Percentiles rank a stretch among this genome's conserved stretches.
These are phyloP conservation scores for Nansenia antarctica DNA, from an alignment of 2,113 vertebrate species.

Conservation along the genomic window DNA sequence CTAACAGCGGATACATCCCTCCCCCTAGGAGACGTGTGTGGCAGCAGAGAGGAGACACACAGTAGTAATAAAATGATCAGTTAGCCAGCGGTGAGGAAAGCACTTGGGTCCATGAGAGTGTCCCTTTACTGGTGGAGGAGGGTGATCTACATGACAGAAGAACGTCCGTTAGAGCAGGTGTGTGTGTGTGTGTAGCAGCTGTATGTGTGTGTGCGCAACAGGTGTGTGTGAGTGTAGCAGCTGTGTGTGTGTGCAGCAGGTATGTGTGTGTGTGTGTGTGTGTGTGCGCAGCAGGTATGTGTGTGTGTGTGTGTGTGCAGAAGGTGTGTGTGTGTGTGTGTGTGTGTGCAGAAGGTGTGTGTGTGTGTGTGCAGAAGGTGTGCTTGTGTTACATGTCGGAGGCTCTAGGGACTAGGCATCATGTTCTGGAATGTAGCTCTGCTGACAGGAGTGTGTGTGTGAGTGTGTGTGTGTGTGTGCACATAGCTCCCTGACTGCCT, in stretches of 20 bases:
- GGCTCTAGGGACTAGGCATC: conserved; percentile 25
- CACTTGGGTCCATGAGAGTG: background rate
- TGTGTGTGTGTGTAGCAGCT: no score
- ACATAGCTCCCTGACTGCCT: conserved; percentile 16
- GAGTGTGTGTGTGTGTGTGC: no score
- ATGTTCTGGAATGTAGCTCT: conserved; percentile 52
- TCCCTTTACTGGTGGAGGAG: conserved; percentile 25
- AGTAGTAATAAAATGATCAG: background rate
- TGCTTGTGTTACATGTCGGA: background rate
- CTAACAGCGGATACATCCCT: background rate
- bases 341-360: no score
- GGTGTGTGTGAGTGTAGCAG: no score
- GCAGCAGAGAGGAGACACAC: background rate
- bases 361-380: background rate
- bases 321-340: no score
- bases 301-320: no score
- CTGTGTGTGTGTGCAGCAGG: no score
- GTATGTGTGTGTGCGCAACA: no score
- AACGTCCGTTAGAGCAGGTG: background rate
- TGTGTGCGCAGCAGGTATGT: no score
- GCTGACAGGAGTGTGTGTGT: conserved; percentile 24
- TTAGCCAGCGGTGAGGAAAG: background rate
- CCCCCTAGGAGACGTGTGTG: no score
- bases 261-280: no score
- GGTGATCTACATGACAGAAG: background rate